Percentiles rank a stretch among this genome's conserved stretches.
Evolutionary conservation across 2,797 vertebrate species (phyloP).

Genomic region (Pyrocephalus nanus): DNA sequence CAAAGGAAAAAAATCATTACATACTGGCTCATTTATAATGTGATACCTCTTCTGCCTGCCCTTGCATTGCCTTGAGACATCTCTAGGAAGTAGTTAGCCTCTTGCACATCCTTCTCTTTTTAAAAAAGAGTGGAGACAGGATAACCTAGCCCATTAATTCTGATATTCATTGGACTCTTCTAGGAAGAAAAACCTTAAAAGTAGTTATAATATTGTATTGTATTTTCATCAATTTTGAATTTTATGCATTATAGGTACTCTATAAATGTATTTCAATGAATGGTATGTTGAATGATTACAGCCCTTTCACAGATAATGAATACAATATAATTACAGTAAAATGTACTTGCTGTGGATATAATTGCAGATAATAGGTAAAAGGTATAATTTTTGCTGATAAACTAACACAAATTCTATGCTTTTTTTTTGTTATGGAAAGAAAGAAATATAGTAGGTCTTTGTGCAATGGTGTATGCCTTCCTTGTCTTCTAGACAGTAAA

Average conservation of each 20-base stretch:
- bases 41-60: neutral
- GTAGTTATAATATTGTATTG: neutral
- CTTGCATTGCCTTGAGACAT: neutral
- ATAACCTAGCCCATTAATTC: neutral
- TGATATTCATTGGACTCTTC: neutral
- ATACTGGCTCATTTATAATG: neutral
- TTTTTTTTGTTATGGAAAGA: constrained; percentile 17
- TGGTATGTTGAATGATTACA: neutral
- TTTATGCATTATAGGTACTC: neutral
- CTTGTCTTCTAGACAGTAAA: neutral
- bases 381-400: constrained; percentile 24
- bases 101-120: neutral
- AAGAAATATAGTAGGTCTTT: neutral
- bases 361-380: constrained; percentile 9
- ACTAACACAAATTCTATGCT: constrained; percentile 5
- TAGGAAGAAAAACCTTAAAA: neutral
- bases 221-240: neutral
- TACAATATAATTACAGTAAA: constrained; percentile 40
- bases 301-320: neutral
- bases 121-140: neutral
- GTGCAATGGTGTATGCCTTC: neutral
- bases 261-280: constrained; percentile 32
- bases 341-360: neutral
- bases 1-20: neutral
- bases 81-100: neutral